A percentile compares a stretch with the other conserved stretches of the same genome.
Evolutionary conservation across 2,113 vertebrate genomes (phyloP).

Genomic region (Phrynosoma platyrhinos): DNA sequence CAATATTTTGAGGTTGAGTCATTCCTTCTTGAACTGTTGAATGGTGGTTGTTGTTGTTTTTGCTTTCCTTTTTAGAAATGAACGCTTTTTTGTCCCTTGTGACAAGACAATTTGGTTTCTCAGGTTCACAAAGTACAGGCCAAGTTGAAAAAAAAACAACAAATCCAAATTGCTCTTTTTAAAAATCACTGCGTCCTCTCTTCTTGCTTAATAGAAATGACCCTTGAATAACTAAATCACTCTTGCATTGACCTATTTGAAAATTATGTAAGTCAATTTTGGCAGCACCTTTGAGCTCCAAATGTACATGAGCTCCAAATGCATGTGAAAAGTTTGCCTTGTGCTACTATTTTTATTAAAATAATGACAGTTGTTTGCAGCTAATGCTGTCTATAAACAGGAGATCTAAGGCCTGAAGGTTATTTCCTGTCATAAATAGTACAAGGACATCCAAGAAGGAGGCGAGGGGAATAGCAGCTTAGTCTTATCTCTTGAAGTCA

Average conservation of each 20-base stretch:
- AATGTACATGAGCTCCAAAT: slow-evolving; percentile 46
- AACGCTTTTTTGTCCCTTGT: slow-evolving; percentile 5
- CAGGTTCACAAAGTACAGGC: slow-evolving; percentile 20
- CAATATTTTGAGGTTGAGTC: slow-evolving; percentile 37
- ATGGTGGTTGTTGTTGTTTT: slow-evolving; percentile 37
- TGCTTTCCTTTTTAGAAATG: slow-evolving; percentile 16
- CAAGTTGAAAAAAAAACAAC: slow-evolving; percentile 11
- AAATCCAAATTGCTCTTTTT: slow-evolving; percentile 42
- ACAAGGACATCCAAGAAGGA: slow-evolving; percentile 47
- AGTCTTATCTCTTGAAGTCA: slow-evolving; percentile 60
- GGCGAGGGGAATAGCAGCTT: slow-evolving; percentile 21
- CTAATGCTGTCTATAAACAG: slow-evolving; percentile 44
- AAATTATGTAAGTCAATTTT: slow-evolving; percentile 45
- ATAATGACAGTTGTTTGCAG: slow-evolving; percentile 52
- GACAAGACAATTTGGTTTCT: slow-evolving; percentile 32
- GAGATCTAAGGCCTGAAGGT: slow-evolving; percentile 49
- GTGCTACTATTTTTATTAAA: slow-evolving; percentile 50
- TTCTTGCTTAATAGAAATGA: slow-evolving; percentile 33
- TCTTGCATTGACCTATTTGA: slow-evolving; percentile 42
- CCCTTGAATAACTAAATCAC: slow-evolving; percentile 43
- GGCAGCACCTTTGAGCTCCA: slow-evolving; percentile 53
- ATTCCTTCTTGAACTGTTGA: not conserved
- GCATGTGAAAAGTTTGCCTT: slow-evolving; percentile 46
- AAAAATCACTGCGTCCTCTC: not conserved
- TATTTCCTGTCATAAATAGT: slow-evolving; percentile 74